Evolutionary conservation across 2,113 vertebrate genomes (phyloP), one percentile per base, ranked within the genome.

Genomic region (Pteropus alecto): DNA sequence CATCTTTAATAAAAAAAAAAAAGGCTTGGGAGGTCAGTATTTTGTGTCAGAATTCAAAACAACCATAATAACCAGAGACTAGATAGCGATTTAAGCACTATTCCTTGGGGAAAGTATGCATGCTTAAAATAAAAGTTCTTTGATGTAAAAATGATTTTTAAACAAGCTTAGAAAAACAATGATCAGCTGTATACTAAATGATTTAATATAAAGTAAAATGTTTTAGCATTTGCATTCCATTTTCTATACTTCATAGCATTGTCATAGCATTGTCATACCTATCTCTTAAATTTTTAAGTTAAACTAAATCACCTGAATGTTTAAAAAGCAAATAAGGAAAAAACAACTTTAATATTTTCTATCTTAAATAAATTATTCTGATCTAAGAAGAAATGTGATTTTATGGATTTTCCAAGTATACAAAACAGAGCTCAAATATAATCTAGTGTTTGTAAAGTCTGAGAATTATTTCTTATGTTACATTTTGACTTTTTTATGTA

Each of bases 21-120:
- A 77, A 46, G 51, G 73, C n/a, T 97, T 93, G 74, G 89, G 61
- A 95, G 91, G 85, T 95, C 93, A 96, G 43, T 70, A 65, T 95
- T 93, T 93, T 95, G 70, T 97, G 89, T 93, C 86, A 61, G 78
- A 96, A 94, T 97, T 98, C 86, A 95, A 96, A 98, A 97, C 79
- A 97, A 96, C 93, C 68, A 13, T 84, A 95, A 97, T 95, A 97
- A 96, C 90, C 79, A 94, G 87, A 90, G 95, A 85, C 79, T 81
- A 70, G 90, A 94, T 73, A 96, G 90, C 46, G 83, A 68, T 95
- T 86, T 87, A 95, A 95, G 85, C 46, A 94, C 26, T 61, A 41
- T 82, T 96, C 89, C 79, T 73, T 77, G 13, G 74, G 67, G 83
- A 51, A 95, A 87, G n/a, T 84, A 56, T 84, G 35, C 33, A 81